Evolutionary conservation across 37 sponge, comb jelly and placozoan genomes (phyloP).

Genomic region (Aphrocallistes beatrix): DNA sequence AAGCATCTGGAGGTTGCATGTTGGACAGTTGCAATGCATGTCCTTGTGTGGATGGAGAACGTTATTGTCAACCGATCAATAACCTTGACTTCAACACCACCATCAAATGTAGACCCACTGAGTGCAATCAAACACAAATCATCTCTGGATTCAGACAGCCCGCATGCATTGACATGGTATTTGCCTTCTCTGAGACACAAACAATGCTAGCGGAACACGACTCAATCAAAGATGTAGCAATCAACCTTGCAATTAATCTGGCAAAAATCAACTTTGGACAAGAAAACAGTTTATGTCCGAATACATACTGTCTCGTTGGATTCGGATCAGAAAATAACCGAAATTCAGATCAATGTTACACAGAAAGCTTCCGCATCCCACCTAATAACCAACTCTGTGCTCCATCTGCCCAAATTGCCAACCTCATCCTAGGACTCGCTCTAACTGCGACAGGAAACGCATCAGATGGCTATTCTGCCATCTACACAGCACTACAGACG

Average conservation of each 20-base stretch:
- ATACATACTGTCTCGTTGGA: not conserved
- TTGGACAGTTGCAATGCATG: not conserved
- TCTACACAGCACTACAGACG: constrained; percentile 17
- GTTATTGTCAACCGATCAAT: not conserved
- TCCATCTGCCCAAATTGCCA: not conserved
- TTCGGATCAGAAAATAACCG: not conserved
- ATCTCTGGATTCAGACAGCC: constrained; percentile 17
- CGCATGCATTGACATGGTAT: constrained; percentile 2
- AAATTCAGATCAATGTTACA: not conserved
- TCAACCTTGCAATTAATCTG: not conserved
- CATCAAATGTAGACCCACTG: not conserved
- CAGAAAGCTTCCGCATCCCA: not conserved
- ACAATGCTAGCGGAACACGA: not conserved
- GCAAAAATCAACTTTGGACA: constrained; percentile 3
- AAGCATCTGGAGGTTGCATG: not conserved
- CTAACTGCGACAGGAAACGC: not conserved
- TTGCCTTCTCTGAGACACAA: not conserved
- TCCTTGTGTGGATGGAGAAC: not conserved
- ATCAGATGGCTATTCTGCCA: not conserved
- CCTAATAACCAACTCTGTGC: not conserved
- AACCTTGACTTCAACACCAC: not conserved
- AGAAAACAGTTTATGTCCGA: not conserved
- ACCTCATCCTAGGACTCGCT: not conserved
- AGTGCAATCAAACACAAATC: not conserved
- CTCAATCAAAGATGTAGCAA: not conserved